Evolutionary conservation across 2,113 vertebrate species (phyloP).

Genomic region (Nanger granti): DNA sequence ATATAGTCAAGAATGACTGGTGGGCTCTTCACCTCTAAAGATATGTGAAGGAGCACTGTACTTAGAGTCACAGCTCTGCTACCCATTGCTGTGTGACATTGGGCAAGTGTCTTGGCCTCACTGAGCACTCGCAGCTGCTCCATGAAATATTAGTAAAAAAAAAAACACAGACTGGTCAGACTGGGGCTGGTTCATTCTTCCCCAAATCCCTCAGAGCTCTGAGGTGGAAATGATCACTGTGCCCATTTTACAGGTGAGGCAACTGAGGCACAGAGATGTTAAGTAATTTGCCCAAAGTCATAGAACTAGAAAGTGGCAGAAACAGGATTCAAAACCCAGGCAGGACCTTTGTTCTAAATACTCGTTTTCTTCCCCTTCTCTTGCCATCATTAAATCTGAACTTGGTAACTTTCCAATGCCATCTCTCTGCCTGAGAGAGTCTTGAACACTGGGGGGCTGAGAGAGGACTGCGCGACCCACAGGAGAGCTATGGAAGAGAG

Average conservation of each 20-base stretch:
- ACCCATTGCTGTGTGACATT: neutral
- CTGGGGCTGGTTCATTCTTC: neutral
- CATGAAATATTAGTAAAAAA: neutral
- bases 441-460: neutral
- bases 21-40: neutral
- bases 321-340: neutral
- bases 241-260: neutral
- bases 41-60: neutral
- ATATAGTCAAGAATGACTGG: too few species aligned
- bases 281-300: neutral
- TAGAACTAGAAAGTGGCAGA: neutral
- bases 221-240: neutral
- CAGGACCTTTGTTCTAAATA: neutral
- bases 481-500: neutral
- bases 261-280: neutral
- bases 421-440: neutral
- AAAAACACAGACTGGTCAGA: too few species aligned
- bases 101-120: neutral
- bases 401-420: neutral
- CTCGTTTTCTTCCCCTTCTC: neutral
- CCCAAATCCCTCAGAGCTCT: neutral
- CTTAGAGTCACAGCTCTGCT: neutral
- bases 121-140: neutral
- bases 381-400: neutral
- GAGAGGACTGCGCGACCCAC: too few species aligned